Evolutionary conservation across 2,113 vertebrate species (phyloP), one percentile per base, ranked within the genome.

Genomic region (Triplophysa rosa): DNA sequence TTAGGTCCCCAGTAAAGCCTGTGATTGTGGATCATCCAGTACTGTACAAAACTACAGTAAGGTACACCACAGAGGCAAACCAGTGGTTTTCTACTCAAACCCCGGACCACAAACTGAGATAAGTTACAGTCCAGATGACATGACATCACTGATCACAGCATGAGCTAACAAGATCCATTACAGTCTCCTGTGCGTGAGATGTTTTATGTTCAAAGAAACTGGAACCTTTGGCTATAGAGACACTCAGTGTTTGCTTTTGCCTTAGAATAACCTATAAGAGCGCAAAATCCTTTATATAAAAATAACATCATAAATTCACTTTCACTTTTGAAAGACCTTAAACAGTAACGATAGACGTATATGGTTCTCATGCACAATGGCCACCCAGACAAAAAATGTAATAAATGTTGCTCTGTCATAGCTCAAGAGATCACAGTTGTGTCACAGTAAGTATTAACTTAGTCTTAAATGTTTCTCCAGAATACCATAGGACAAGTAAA

Each of bases 41-140:
- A 78, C 49, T 33, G 68, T 65, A 82, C 59, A 29, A 65, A 33
- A 79, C 23, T 65, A 82, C 59, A 42, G 70, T 45, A 79, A 24
- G 75, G 52, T 84, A 87, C 77, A 90, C 89, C 88, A 13, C 88
- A 80, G 75, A 26, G 79, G 79, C 83, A 80, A 88, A 68, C 78
- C 84, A 85, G 82, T 79, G 75, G 82, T 26, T 59, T 64, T 75
- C 23, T 76, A 80, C 74, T 88, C 85, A 33, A 86, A 49, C 49
- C 78, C 89, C 83, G 37, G 16, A 88, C 86, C 84, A 84, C 84
- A 91, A 89, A 84, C 87, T 83, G 84, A 86, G 85, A 86, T 84
- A 89, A 82, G 80, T 85, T 87, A 86, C 21, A 83, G 65, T 87
- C 52, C 78, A 86, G 80, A 88, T 84, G 86, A 73, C 85, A 73